phyloP scores from a whole-genome alignment of 2,797 vertebrate genomes.

The Eidolon dupreanum region DNA sequence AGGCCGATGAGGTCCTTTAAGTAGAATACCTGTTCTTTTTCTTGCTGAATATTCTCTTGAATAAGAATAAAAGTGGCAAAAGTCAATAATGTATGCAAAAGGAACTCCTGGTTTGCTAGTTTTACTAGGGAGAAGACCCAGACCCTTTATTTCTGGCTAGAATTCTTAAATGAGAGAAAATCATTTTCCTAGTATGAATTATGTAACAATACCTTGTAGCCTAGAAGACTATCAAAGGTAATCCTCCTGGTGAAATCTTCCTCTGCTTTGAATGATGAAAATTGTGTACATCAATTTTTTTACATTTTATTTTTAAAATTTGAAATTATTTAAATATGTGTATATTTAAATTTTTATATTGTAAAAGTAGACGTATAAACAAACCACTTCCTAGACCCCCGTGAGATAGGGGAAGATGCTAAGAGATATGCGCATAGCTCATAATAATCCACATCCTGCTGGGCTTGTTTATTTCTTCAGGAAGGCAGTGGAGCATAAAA shows the following conservation, averaged over 20 bases:
- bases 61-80: conserved; percentile 33
- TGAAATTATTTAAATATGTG: neutral
- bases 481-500: neutral
- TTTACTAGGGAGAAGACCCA: conserved; percentile 50
- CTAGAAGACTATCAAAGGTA: neutral
- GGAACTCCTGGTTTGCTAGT: conserved; percentile 23
- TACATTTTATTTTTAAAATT: neutral
- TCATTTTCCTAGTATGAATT: neutral
- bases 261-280: neutral
- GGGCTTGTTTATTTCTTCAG: neutral
- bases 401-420: neutral
- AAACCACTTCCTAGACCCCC: neutral
- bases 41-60: conserved; percentile 19
- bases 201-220: neutral
- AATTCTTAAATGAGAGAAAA: neutral
- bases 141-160: conserved; percentile 27
- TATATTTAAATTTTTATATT: neutral
- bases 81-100: neutral
- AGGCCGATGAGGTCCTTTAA: neutral
- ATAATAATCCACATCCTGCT: neutral
- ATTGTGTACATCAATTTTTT: neutral
- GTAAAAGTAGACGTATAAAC: neutral
- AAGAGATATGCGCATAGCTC: neutral
- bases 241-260: neutral
- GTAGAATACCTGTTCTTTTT: conserved; percentile 21